phyloP scores from a whole-genome alignment of 2,113 vertebrate genomes.

The Cnemophilus loriae region DNA sequence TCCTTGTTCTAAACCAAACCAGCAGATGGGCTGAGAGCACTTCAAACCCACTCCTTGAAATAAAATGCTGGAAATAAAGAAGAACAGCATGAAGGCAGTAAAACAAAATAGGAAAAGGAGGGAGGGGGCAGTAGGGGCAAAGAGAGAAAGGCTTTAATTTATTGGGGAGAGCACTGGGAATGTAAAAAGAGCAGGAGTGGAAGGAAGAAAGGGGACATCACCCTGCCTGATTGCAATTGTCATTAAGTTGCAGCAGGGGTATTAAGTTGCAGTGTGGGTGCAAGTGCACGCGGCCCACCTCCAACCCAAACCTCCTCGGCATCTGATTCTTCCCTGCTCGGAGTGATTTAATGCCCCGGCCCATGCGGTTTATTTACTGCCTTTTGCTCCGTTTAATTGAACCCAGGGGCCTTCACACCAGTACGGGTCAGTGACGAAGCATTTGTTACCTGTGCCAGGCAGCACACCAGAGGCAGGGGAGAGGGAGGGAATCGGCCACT shows the following conservation, averaged over 20 bases:
- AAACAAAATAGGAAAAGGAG: conserved; percentile 10
- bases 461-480: conserved; percentile 1
- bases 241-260: not conserved
- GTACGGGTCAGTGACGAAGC: not conserved
- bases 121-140: not conserved
- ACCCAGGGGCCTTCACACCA: conserved; percentile 18
- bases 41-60: conserved; percentile 46
- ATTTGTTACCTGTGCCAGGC: conserved; percentile 46
- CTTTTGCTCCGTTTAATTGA: conserved; percentile 47
- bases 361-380: conserved; percentile 41
- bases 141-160: conserved; percentile 8
- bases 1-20: conserved; percentile 29
- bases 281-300: not conserved
- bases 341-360: conserved; percentile 31
- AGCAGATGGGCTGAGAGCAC: conserved; percentile 54
- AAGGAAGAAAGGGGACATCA: not conserved
- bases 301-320: not conserved
- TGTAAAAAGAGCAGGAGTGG: not conserved
- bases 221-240: not conserved
- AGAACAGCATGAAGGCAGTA: conserved; percentile 33
- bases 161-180: not conserved
- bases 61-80: conserved; percentile 43
- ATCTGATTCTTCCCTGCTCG: not conserved
- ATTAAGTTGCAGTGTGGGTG: not conserved
- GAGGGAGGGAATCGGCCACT: not conserved